A percentile compares a stretch with the other conserved stretches of the same genome.
Evolutionary conservation across 2,113 vertebrate species (phyloP).

Genomic region (Australoheros scitulus): DNA sequence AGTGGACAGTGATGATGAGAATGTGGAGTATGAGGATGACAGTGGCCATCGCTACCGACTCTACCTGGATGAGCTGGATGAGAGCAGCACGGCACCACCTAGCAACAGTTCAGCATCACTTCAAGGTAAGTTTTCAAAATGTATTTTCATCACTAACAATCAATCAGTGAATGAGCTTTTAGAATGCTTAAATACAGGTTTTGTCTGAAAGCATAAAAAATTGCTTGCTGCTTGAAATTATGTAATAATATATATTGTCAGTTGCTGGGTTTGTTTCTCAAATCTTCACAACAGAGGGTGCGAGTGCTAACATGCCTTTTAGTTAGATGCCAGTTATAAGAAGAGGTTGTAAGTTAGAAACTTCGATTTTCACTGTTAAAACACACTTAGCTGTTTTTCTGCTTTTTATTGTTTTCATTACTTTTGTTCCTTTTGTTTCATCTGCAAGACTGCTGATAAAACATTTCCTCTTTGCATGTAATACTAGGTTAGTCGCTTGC

Average conservation of each 20-base stretch:
- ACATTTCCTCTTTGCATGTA: background rate
- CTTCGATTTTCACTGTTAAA: background rate
- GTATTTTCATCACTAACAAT: background rate
- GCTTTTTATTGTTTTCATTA: background rate
- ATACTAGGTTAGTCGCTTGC: too few species aligned
- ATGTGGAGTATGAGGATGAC: slow-evolving; percentile 98
- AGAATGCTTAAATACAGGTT: background rate
- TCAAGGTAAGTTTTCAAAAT: slow-evolving; percentile 38
- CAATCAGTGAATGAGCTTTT: background rate
- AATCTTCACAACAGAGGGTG: too few species aligned
- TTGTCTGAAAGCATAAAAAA: background rate
- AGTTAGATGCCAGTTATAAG: background rate
- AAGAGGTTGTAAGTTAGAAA: background rate
- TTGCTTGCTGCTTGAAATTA: background rate
- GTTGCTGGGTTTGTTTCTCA: too few species aligned
- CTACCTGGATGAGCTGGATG: slow-evolving; percentile 95
- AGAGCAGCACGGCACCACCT: slow-evolving; percentile 68
- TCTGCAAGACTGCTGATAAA: background rate
- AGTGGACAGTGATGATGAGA: slow-evolving; percentile 98
- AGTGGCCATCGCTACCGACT: slow-evolving; percentile 95
- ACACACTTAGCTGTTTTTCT: background rate
- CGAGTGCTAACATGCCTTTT: too few species aligned
- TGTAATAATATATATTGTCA: too few species aligned
- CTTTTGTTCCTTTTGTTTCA: background rate
- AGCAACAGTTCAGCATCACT: slow-evolving; percentile 77